phyloP scores from a whole-genome alignment of 1,140 invertebrate species.

The Meloidogyne chitwoodi region DNA sequence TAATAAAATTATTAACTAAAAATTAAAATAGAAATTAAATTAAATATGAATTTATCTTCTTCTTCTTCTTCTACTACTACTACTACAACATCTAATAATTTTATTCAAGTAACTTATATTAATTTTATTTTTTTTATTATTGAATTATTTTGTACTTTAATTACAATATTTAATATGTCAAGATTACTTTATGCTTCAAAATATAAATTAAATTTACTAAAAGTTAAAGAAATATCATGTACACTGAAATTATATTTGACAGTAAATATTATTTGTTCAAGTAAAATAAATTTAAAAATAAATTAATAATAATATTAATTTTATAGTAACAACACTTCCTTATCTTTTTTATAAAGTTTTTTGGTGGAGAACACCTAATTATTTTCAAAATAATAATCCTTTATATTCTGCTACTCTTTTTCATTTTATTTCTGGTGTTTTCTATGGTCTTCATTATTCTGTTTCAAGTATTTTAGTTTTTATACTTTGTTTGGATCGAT shows the following conservation, averaged over 20 bases:
- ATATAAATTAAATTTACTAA: neutral
- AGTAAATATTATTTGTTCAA: neutral
- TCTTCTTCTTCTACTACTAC: no score
- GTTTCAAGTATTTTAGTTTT: neutral
- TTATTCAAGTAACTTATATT: neutral
- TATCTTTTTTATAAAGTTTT: neutral
- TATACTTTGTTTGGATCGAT: neutral
- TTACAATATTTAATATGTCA: neutral
- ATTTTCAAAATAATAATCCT: neutral
- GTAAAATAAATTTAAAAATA: neutral
- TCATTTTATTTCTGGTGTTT: neutral
- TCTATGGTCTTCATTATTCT: neutral
- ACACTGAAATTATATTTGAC: neutral
- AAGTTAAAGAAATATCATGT: neutral
- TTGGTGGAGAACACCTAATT: neutral
- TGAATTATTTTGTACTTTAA: neutral
- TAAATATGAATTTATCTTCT: no score
- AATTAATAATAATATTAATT: neutral
- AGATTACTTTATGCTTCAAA: neutral
- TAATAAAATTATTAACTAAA: no score
- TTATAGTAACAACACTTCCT: neutral
- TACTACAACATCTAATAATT: no score
- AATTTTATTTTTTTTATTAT: neutral
- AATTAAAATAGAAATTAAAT: no score
- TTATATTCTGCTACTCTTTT: neutral